phyloP scores from a whole-genome alignment of 2,113 vertebrate genomes.

The Setophaga coronata region DNA sequence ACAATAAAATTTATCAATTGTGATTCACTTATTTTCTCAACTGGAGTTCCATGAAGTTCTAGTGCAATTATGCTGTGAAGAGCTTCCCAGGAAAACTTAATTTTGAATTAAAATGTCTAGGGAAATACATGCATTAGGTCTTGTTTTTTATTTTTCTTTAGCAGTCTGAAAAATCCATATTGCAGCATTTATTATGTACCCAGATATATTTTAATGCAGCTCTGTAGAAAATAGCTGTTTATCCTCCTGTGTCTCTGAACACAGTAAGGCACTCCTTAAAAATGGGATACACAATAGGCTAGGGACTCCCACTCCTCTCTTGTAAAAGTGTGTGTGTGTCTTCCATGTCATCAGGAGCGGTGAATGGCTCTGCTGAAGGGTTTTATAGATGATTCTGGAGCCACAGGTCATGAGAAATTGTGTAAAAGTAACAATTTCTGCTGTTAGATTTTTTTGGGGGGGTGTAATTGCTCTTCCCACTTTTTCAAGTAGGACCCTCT shows the following conservation, averaged over 20 bases:
- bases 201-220: background rate
- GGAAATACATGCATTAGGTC: background rate
- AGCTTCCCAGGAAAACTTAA: background rate
- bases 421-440: background rate
- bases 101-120: slow-evolving; percentile 14
- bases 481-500: background rate
- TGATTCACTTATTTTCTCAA: background rate
- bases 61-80: background rate
- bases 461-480: background rate
- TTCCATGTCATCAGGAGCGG: background rate
- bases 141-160: background rate
- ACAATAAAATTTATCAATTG: background rate
- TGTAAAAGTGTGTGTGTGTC: background rate
- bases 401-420: background rate
- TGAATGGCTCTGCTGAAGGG: background rate
- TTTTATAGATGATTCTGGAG: background rate
- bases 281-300: background rate
- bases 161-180: background rate
- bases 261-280: background rate
- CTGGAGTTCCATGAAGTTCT: background rate
- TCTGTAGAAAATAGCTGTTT: slow-evolving; percentile 14
- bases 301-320: background rate
- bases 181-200: background rate
- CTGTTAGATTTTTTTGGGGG: background rate
- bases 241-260: background rate